phyloP scores from a whole-genome alignment of 2,888 invertebrate species.

The Didymodactylos carnosus region DNA sequence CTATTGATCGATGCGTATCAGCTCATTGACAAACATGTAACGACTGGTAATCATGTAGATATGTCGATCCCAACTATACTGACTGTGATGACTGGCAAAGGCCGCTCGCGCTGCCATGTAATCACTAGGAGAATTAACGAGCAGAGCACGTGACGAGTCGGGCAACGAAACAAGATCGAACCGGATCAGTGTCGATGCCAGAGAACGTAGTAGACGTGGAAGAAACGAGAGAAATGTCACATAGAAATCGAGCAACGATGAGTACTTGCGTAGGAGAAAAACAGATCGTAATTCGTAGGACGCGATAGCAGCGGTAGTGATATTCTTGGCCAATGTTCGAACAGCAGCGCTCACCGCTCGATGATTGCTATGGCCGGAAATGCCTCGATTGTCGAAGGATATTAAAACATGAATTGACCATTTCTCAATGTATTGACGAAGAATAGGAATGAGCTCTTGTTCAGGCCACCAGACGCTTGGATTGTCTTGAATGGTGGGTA shows the following conservation, averaged over 20 bases:
- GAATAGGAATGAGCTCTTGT: not conserved
- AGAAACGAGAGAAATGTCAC: not conserved
- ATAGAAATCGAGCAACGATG: not conserved
- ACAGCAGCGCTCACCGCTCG: slow-evolving; percentile 37
- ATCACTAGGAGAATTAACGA: not conserved
- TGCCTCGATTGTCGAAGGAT: slow-evolving; percentile 81
- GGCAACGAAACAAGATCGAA: slow-evolving; percentile 28
- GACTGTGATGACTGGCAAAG: slow-evolving; percentile 68
- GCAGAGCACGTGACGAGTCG: slow-evolving; percentile 44
- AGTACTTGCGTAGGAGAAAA: slow-evolving; percentile 6
- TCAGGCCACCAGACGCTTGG: not conserved
- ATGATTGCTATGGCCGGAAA: slow-evolving; percentile 79
- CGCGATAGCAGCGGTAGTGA: not conserved
- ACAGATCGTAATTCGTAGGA: not conserved
- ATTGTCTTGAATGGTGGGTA: not conserved
- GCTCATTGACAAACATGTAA: slow-evolving; percentile 61
- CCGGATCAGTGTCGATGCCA: not conserved
- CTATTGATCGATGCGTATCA: not conserved
- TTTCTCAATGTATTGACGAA: not conserved
- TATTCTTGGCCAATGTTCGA: slow-evolving; percentile 18
- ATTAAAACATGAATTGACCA: slow-evolving; percentile 39
- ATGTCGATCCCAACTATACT: slow-evolving; percentile 72
- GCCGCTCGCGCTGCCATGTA: slow-evolving; percentile 35
- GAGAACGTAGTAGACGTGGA: not conserved
- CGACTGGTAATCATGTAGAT: slow-evolving; percentile 64